Conservation (phyloP, 2,888 invertebrate species). For the Drosophila neutralis region DNA sequence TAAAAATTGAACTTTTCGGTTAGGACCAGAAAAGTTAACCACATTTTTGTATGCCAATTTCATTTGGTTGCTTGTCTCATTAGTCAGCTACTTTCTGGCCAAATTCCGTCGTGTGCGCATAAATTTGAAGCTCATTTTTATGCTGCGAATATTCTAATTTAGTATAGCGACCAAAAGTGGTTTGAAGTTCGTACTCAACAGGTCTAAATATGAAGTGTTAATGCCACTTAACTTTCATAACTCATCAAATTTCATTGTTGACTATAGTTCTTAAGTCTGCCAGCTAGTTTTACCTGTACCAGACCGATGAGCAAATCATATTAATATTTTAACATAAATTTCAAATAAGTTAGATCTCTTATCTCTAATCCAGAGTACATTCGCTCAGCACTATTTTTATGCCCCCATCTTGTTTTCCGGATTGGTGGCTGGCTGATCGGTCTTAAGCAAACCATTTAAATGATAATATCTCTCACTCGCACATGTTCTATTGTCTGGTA, state of each 20-base stretch:
- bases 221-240: conserved; percentile 46
- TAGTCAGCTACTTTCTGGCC: conserved; percentile 36
- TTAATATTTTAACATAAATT: conserved; percentile 57
- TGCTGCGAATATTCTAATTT: conserved; percentile 22
- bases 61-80: conserved; percentile 57
- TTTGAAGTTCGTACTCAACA: conserved; percentile 12
- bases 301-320: conserved; percentile 9
- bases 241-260: conserved; percentile 27
- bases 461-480: conserved; percentile 61
- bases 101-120: conserved; percentile 43
- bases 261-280: neutral
- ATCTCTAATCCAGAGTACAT: conserved; percentile 45
- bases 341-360: conserved; percentile 45
- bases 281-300: conserved; percentile 32
- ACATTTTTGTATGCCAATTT: conserved; percentile 41
- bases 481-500: conserved; percentile 11
- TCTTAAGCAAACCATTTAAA: conserved; percentile 51
- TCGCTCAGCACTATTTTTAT: conserved; percentile 47
- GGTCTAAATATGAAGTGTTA: conserved; percentile 49
- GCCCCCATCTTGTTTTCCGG: conserved; percentile 53
- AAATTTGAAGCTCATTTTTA: conserved; percentile 49
- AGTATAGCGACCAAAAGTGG: conserved; percentile 11
- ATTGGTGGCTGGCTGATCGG: conserved; percentile 33
- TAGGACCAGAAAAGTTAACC: conserved; percentile 37
- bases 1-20: neutral